phyloP scores from a whole-genome alignment of 2,888 invertebrate genomes.

The Monoplex corrugatus region DNA sequence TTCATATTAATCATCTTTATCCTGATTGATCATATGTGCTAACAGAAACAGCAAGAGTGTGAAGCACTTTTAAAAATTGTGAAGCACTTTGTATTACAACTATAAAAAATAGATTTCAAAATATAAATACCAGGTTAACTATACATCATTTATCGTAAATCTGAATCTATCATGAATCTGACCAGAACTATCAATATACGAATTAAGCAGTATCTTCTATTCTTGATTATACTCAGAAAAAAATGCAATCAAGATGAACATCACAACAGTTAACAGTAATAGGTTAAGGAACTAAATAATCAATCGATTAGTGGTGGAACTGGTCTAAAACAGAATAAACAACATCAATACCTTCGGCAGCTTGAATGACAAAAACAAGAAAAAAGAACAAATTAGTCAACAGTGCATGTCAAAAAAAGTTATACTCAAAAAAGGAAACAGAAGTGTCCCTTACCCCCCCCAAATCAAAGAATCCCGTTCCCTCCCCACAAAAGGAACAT shows the following conservation, averaged over 20 bases:
- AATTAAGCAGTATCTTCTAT: background rate
- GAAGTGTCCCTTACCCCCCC: too few relatives aligned
- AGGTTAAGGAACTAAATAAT: constrained; percentile 32
- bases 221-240: background rate
- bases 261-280: constrained; percentile 34
- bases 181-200: too few relatives aligned
- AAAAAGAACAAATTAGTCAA: constrained; percentile 30
- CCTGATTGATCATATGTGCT: background rate
- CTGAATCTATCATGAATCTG: too few relatives aligned
- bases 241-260: constrained; percentile 20
- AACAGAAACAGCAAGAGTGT: too few relatives aligned
- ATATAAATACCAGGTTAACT: too few relatives aligned
- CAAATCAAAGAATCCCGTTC: too few relatives aligned
- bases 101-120: too few relatives aligned
- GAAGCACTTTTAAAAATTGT: background rate
- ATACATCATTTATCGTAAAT: too few relatives aligned
- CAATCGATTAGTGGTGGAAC: constrained; percentile 27
- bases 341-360: constrained; percentile 45
- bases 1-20: too few relatives aligned
- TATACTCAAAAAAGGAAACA: background rate
- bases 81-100: too few relatives aligned
- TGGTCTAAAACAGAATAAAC: constrained; percentile 38
- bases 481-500: too few relatives aligned
- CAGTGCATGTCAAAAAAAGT: constrained; percentile 6
- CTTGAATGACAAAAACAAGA: constrained; percentile 42